phyloP scores from a whole-genome alignment of 1,140 invertebrate genomes.

The Rhagoletis pomonella region DNA sequence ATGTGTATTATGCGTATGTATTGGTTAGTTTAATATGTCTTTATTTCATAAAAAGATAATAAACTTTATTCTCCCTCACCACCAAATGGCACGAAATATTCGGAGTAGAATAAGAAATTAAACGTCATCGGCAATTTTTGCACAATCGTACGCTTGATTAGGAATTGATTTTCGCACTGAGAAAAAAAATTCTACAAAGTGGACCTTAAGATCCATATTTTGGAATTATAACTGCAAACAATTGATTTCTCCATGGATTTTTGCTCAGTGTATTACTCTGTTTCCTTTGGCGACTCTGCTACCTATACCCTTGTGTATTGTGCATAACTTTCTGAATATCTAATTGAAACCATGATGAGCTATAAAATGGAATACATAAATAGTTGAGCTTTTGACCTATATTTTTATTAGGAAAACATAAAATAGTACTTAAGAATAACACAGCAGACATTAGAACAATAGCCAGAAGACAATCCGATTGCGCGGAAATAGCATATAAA shows the following conservation, averaged over 20 bases:
- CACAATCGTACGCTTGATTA: not conserved
- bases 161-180: not conserved
- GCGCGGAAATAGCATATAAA: not conserved
- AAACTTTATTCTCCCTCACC: not conserved
- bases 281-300: not conserved
- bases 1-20: not conserved
- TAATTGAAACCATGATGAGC: not conserved
- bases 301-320: not conserved
- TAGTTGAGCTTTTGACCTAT: slow-evolving; percentile 16
- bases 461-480: not conserved
- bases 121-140: not conserved
- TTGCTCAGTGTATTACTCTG: not conserved
- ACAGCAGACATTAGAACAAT: not conserved
- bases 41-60: slow-evolving; percentile 5
- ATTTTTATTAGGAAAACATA: not conserved
- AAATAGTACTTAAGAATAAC: not conserved
- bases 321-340: slow-evolving; percentile 4
- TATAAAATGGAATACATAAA: not conserved
- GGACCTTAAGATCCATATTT: no score
- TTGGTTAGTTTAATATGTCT: slow-evolving; percentile 14
- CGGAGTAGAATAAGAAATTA: not conserved
- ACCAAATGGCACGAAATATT: not conserved
- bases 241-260: no score
- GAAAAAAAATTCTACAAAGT: not conserved
- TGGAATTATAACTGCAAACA: no score